Evolutionary conservation across 2,797 vertebrate species (phyloP).

Genomic region (Acomys russatus): DNA sequence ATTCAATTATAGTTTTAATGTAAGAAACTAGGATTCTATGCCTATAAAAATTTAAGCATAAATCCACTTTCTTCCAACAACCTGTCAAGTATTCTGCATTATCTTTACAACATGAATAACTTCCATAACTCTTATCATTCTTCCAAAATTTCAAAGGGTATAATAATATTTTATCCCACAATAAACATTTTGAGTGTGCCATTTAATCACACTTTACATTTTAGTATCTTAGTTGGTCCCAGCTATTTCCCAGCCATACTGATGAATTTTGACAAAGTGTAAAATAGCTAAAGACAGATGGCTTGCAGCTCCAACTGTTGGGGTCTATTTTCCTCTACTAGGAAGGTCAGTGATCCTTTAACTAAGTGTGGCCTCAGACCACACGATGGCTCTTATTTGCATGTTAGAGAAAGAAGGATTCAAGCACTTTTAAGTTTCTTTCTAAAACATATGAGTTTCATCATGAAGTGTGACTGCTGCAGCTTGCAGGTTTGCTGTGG

Average conservation of each 20-base stretch:
- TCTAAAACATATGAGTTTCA: slow-evolving; percentile 60
- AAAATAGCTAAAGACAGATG: slow-evolving; percentile 81
- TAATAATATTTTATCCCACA: slow-evolving; percentile 54
- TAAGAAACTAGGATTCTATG: slow-evolving; percentile 59
- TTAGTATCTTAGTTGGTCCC: slow-evolving; percentile 68
- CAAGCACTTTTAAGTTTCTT: slow-evolving; percentile 53
- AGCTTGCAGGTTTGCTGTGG: slow-evolving; percentile 36
- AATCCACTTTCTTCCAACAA: slow-evolving; percentile 60
- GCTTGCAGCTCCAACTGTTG: slow-evolving; percentile 79
- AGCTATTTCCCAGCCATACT: slow-evolving; percentile 71
- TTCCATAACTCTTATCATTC: slow-evolving; percentile 51
- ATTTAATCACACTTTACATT: slow-evolving; percentile 71
- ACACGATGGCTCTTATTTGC: slow-evolving; percentile 68
- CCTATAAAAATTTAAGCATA: slow-evolving; percentile 51
- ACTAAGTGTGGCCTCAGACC: slow-evolving; percentile 62
- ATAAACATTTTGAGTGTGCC: slow-evolving; percentile 36
- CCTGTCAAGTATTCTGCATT: slow-evolving; percentile 48
- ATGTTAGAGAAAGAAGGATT: slow-evolving; percentile 68
- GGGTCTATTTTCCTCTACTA: slow-evolving; percentile 75
- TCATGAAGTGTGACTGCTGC: neutral
- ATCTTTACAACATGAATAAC: slow-evolving; percentile 38
- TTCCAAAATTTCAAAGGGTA: slow-evolving; percentile 61
- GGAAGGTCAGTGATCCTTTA: slow-evolving; percentile 72
- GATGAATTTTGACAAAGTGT: slow-evolving; percentile 79
- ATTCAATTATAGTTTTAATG: slow-evolving; percentile 58